Base-by-base conservation (phyloP, 2,113 vertebrate species). In the Ammodytes dubius region DNA sequence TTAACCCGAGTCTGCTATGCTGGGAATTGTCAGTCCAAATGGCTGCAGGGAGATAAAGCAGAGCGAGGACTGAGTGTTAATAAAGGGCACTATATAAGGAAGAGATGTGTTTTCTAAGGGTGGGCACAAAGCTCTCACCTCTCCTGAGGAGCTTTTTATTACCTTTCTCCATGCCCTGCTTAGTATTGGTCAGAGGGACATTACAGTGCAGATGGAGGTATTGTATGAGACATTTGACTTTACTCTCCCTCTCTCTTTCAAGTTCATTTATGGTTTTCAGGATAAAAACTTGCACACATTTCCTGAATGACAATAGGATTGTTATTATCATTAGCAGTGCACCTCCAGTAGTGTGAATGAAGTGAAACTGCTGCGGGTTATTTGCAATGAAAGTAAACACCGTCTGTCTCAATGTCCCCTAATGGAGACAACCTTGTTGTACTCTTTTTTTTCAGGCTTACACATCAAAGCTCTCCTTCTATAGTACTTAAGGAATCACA, bases 401-500 rank as follows among this genome's bases (percentile, higher is more conserved):
- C 67, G 82, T 78, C 43, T 71, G 68, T 57, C 63, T 57, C 35
- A 75, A 45, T 61, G 52, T 78, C 68, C 27, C 57, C 81, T 90
- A 82, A 90, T 88, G 81, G 86, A 88, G 59, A 81, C 52, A 75
- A 65, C 80, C 68, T 69, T 42, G 66, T 42, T 70, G 46, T 61
- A 52, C 76, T 70, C 19, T 76, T 82, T 78, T 79, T 14, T 37
- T 59, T 65, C 39, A 82, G 77, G 86, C 63, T 52, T 61, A 74
- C 87, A 90, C 87, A 90, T 91, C 83, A 89, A 89, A 88, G 87
- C 77, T 71, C 50, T 70, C 27, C 45, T 64, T 76, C 67, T 15
- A n/a, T 57, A 70, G 43, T 63, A 70, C 72, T 85, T 81, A 73
- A 81, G 71, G 78, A n/a, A 72, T 58, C 61, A 49, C 45, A 27